These are phyloP conservation scores for Cataglyphis altisquamis DNA, from an alignment of 2,888 invertebrate genomes.

Conservation along the genomic window DNA sequence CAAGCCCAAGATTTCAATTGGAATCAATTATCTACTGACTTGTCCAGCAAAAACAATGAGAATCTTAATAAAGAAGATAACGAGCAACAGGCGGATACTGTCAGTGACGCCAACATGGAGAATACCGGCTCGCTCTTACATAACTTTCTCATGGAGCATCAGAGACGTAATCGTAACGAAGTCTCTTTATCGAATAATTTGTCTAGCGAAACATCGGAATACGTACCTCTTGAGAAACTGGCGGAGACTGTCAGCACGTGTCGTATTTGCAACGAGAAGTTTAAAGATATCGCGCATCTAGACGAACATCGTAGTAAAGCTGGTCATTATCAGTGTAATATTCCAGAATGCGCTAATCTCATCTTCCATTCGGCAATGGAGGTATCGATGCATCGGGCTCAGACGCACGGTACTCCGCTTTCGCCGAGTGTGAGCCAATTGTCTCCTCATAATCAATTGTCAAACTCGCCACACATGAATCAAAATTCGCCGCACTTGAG, in stretches of 20 bases:
- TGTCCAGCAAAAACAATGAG: conserved; percentile 72
- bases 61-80: conserved; percentile 69
- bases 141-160: conserved; percentile 83
- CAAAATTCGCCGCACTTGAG: conserved; percentile 78
- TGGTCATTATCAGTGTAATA: conserved; percentile 88
- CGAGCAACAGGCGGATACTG: conserved; percentile 71
- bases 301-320: conserved; percentile 88
- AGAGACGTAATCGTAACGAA: conserved; percentile 79
- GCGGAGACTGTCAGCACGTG: conserved; percentile 88
- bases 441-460: conserved; percentile 74
- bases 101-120: conserved; percentile 74
- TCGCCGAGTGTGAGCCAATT: conserved; percentile 75
- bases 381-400: conserved; percentile 82
- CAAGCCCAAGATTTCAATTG: conserved; percentile 78
- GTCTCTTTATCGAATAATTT: conserved; percentile 74
- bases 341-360: conserved; percentile 83
- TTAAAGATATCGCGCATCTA: conserved; percentile 87
- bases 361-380: conserved; percentile 81
- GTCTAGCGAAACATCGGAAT: conserved; percentile 87
- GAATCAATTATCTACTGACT: conserved; percentile 78
- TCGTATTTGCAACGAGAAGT: conserved; percentile 89
- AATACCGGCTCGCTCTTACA: conserved; percentile 80
- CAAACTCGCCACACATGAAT: conserved; percentile 78
- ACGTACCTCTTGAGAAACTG: conserved; percentile 89
- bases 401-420: conserved; percentile 81